Conservation (phyloP, 2,797 vertebrate genomes). For the Urosaurus nigricauda region DNA sequence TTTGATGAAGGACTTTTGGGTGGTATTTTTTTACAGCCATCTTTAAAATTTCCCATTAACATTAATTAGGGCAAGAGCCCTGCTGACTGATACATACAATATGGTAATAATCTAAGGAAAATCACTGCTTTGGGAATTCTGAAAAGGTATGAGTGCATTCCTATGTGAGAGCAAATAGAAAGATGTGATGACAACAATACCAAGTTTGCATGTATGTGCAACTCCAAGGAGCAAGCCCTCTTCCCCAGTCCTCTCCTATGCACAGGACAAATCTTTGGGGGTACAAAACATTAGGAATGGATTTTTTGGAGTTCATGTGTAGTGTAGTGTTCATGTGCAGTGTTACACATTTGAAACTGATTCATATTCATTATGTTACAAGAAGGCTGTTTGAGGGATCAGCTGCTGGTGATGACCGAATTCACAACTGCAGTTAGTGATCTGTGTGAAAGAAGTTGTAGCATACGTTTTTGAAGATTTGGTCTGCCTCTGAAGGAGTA, state of each 20-base stretch:
- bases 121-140: constrained; percentile 26
- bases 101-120: constrained; percentile 37
- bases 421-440: no score
- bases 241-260: background rate
- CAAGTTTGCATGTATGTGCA: no score
- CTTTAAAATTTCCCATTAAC: constrained; percentile 49
- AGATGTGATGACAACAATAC: background rate
- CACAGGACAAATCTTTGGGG: background rate
- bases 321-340: no score
- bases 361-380: no score
- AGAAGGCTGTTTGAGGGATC: no score
- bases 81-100: constrained; percentile 42
- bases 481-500: no score
- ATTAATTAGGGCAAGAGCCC: constrained; percentile 40
- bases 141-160: background rate
- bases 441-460: no score
- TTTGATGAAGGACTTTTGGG: constrained; percentile 34
- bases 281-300: background rate
- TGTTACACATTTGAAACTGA: no score
- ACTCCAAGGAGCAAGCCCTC: background rate
- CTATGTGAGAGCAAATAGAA: background rate
- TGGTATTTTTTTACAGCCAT: constrained; percentile 43
- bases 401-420: no score
- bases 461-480: no score
- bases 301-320: no score